Base-by-base conservation (phyloP, 2,888 invertebrate species). In the Lepidochrysops patricia region DNA sequence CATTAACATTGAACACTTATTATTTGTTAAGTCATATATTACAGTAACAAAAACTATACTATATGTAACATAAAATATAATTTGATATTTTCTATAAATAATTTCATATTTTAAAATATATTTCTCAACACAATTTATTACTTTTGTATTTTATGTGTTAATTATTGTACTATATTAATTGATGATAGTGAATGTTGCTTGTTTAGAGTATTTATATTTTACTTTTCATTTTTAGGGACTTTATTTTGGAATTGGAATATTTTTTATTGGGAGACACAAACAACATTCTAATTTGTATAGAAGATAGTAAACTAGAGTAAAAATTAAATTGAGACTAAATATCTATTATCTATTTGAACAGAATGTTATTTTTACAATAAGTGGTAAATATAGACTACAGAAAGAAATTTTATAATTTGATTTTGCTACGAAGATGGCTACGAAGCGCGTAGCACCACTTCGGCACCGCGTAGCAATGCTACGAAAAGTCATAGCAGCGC, bases 111-210 rank as follows among this genome's bases (percentile, higher is more conserved):
- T 43, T 23, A 43, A 43, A 52, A 52, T 27, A 26, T 26, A 52
- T 27, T 52, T 26, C 13, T 13, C 13, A 27, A 52, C 26, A 13
- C 52, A 52, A 26, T 52, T 27, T 26, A 52, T 27, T 27, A 4
- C 19, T 27, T 52, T 52, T 1, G 7, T 52, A n/a, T 2, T 27
- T 52, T 15, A 13, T 27, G 7, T 27, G 7, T 52, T 27, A 27
- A 27, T 52, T 52, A 52, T 52, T 52, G 52, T 26, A 52, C 52
- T 52, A 26, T 52, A 15, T 26, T 26, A 52, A 52, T 52, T 52
- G 52, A 52, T 26, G 13, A 7, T 52, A 26, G 15, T 26, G 50
- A 27, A 50, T 19, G 13, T 13, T 23, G 19, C 9, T 27, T 50
- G n/a, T 50, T 50, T 50, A 26, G 9, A 6, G 27, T 15, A 27